Conservation (phyloP, 2,888 invertebrate species). For the Helicoverpa assulta region DNA sequence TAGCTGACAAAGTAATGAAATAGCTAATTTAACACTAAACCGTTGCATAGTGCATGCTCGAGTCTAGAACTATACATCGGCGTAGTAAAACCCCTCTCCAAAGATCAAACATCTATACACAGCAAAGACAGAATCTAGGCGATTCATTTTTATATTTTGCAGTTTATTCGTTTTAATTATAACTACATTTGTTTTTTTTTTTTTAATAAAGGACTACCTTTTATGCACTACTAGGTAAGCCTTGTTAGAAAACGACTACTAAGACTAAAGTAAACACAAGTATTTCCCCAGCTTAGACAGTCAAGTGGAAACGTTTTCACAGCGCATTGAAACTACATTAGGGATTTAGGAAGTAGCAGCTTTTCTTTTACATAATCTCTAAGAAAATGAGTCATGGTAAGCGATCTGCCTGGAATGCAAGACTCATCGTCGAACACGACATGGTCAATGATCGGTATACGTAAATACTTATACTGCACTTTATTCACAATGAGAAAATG, state of each 20-base stretch:
- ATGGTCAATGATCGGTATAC: slow-evolving; percentile 21
- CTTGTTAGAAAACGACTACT: not conserved
- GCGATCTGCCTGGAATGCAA: not conserved
- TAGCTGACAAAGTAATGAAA: slow-evolving; percentile 48
- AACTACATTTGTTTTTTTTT: not conserved
- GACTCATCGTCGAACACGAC: slow-evolving; percentile 3
- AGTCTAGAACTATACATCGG: not conserved
- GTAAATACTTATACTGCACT: slow-evolving; percentile 15
- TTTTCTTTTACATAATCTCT: not conserved
- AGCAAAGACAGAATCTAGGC: not conserved
- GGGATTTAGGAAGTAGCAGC: slow-evolving; percentile 1
- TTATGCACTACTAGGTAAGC: not conserved
- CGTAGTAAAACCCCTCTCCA: not conserved
- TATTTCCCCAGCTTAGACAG: not conserved
- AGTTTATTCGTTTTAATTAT: not conserved
- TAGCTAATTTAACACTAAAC: slow-evolving; percentile 37
- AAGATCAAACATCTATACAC: not conserved
- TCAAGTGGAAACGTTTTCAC: not conserved
- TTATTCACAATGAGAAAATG: slow-evolving; percentile 20
- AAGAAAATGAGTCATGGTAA: not conserved
- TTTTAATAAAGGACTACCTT: no score
- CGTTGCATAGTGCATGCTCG: slow-evolving; percentile 3
- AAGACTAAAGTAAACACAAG: no score
- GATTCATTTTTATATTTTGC: no score
- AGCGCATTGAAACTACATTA: not conserved